Percentiles rank a stretch among this genome's conserved stretches.
Conservation (phyloP, 2,888 invertebrate genomes). For the Drosophila stalkeri region DNA sequence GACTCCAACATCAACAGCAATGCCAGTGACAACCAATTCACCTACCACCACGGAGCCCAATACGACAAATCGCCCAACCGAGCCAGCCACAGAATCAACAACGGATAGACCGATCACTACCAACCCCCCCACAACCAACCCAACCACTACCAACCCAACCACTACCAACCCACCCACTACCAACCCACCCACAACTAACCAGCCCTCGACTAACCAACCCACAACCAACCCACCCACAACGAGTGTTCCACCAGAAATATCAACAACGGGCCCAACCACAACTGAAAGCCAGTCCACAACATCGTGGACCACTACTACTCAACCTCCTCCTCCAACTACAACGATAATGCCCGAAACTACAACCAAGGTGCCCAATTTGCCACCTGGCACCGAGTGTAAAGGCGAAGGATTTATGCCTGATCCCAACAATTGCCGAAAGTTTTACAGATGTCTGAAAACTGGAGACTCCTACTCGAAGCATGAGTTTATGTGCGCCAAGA, state of each 20-base stretch:
- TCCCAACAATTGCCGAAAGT: constrained; percentile 87
- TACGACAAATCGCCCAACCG: constrained; percentile 25
- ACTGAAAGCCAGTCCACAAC: constrained; percentile 25
- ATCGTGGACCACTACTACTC: constrained; percentile 22
- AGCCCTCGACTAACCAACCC: not conserved
- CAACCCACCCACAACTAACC: too few species aligned
- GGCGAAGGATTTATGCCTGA: constrained; percentile 88
- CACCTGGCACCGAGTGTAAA: constrained; percentile 85
- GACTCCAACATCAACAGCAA: constrained; percentile 31
- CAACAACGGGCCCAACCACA: constrained; percentile 38
- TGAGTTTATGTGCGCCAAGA: constrained; percentile 88
- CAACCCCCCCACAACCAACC: constrained; percentile 1
- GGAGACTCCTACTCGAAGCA: constrained; percentile 83
- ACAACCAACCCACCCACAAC: constrained; percentile 21
- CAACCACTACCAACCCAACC: constrained; percentile 7
- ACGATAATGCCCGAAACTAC: constrained; percentile 63
- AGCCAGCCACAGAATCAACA: constrained; percentile 31
- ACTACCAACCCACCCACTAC: constrained; percentile 17
- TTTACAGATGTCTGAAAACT: constrained; percentile 87
- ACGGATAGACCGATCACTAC: constrained; percentile 16
- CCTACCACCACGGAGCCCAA: constrained; percentile 35
- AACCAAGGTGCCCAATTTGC: constrained; percentile 75
- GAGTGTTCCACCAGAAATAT: constrained; percentile 2
- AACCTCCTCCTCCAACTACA: constrained; percentile 43
- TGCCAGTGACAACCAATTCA: constrained; percentile 28